Evolutionary conservation across 2,113 vertebrate species (phyloP).

Genomic region (Calyptommatus sinebrachiatus): DNA sequence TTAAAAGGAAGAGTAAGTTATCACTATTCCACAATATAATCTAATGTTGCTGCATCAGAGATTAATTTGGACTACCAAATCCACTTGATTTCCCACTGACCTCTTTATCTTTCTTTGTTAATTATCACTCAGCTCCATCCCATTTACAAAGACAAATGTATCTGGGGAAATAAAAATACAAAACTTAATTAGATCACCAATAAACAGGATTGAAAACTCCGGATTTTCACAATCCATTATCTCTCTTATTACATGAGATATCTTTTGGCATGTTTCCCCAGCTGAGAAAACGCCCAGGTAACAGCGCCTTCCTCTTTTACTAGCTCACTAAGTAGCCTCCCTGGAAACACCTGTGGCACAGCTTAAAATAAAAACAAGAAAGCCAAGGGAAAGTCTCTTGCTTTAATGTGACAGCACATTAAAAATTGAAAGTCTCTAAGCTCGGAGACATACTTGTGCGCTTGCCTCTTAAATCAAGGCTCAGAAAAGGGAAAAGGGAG

Average conservation of each 20-base stretch:
- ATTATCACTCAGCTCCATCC: constrained; percentile 2
- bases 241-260: neutral
- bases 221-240: neutral
- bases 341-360: neutral
- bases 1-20: neutral
- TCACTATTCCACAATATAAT: neutral
- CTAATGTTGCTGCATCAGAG: neutral
- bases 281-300: accelerated
- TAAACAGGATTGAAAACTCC: neutral
- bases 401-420: neutral
- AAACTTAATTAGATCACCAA: neutral
- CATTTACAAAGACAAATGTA: neutral
- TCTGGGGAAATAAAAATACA: constrained; percentile 6
- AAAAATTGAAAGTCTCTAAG: constrained; percentile 46
- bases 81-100: neutral
- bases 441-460: constrained; percentile 35
- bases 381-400: constrained; percentile 26
- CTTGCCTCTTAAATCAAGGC: constrained; percentile 54
- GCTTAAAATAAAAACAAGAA: neutral
- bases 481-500: constrained; percentile 24
- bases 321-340: neutral
- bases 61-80: neutral
- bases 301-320: neutral
- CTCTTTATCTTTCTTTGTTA: neutral
- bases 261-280: neutral